Evolutionary conservation across 1,140 invertebrate genomes (phyloP).

Genomic region (Melitaea cinxia): DNA sequence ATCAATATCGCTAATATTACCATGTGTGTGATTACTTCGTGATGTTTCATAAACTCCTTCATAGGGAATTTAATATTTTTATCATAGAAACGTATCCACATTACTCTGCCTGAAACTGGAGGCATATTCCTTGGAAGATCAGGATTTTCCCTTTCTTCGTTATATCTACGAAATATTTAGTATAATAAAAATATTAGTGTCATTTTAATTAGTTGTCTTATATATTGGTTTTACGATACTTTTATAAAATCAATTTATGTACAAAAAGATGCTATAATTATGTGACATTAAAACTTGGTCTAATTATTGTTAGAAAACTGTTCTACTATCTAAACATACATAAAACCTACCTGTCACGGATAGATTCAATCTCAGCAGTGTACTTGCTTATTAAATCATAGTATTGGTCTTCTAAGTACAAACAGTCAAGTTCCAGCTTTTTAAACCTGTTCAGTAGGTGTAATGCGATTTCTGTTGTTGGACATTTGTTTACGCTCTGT

Average conservation of each 20-base stretch:
- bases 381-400: constrained; percentile 85
- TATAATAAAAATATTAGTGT: background rate
- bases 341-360: constrained; percentile 82
- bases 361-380: constrained; percentile 84
- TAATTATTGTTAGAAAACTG: background rate
- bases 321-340: background rate
- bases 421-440: constrained; percentile 85
- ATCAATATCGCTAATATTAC: constrained; percentile 33
- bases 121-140: constrained; percentile 85
- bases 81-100: constrained; percentile 87
- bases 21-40: constrained; percentile 73
- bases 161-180: constrained; percentile 80
- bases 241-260: background rate
- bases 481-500: constrained; percentile 75
- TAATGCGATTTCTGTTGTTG: constrained; percentile 77
- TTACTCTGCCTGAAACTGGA: constrained; percentile 85
- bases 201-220: background rate
- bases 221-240: background rate
- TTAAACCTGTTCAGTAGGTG: constrained; percentile 83
- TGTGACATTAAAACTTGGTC: too few relatives aligned
- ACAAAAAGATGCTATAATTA: too few relatives aligned
- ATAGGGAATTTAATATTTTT: constrained; percentile 85
- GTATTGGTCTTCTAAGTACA: constrained; percentile 87
- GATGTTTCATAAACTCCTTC: constrained; percentile 79
- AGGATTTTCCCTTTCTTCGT: constrained; percentile 86